phyloP scores from a whole-genome alignment of 2,113 vertebrate genomes.

The Vicugna pacos region DNA sequence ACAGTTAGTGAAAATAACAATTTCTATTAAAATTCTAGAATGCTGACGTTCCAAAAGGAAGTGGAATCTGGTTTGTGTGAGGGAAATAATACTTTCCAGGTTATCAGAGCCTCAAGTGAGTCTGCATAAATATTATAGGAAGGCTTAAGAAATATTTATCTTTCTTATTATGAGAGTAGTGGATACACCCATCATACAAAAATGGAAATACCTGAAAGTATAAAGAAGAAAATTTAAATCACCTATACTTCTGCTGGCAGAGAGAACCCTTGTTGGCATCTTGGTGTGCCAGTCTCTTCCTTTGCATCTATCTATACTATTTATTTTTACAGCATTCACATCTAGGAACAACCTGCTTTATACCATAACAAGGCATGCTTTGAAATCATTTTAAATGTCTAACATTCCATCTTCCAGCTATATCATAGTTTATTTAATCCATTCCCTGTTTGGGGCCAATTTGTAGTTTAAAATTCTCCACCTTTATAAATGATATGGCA shows the following conservation, averaged over 20 bases:
- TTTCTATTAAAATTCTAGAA: not conserved
- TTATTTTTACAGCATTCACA: not conserved
- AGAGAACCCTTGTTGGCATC: rapidly evolving
- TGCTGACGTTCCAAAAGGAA: not conserved
- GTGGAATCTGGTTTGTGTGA: not conserved
- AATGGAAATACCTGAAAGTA: not conserved
- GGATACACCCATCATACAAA: not conserved
- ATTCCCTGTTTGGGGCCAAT: not conserved
- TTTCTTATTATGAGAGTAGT: not conserved
- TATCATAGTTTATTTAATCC: not conserved
- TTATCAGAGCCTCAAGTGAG: not conserved
- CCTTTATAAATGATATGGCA: not conserved
- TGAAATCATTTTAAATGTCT: not conserved
- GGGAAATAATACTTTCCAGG: not conserved
- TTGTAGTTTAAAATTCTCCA: not conserved
- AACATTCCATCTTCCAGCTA: not conserved
- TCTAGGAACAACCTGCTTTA: not conserved
- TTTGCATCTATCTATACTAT: not conserved
- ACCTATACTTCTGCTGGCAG: rapidly evolving
- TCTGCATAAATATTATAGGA: not conserved
- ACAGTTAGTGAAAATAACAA: not conserved
- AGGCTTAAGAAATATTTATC: not conserved
- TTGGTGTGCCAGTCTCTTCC: not conserved
- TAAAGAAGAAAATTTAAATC: not conserved
- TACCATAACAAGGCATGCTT: not conserved